phyloP scores from a whole-genome alignment of 2,888 invertebrate species.

The Drosophila paucipuncta region DNA sequence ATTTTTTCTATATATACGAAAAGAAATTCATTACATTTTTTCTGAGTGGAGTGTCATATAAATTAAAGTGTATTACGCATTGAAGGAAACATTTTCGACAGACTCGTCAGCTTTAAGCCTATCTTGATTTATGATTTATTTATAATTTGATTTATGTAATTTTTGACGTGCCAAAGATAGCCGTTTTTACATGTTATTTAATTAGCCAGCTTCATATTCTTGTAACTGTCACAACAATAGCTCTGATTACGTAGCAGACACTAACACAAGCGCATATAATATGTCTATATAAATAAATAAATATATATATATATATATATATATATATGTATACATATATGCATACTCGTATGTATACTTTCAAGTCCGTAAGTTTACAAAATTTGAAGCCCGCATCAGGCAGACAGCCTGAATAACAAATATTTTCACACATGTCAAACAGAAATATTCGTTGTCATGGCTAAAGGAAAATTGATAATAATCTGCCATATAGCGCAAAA shows the following conservation, averaged over 20 bases:
- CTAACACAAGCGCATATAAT: background rate
- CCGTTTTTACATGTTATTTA: conserved; percentile 1
- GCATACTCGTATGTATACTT: background rate
- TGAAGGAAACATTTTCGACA: background rate
- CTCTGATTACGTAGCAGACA: conserved; percentile 2
- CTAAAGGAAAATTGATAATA: conserved; percentile 74
- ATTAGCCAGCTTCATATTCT: conserved; percentile 7
- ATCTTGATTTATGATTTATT: conserved; percentile 1
- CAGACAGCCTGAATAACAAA: conserved; percentile 57
- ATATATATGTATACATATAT: background rate
- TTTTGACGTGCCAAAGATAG: background rate
- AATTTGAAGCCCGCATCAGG: conserved; percentile 53
- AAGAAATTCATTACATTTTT: background rate
- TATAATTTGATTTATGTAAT: background rate
- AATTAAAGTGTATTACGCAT: background rate
- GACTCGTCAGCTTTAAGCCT: background rate
- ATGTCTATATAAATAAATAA: background rate
- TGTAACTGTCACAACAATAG: conserved; percentile 22
- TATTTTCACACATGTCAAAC: conserved; percentile 76
- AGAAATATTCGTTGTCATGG: conserved; percentile 75
- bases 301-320: background rate
- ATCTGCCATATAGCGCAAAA: conserved; percentile 59
- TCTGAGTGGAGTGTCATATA: background rate
- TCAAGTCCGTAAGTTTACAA: conserved; percentile 13
- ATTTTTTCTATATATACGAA: too few species aligned